Conservation (phyloP, 2,888 invertebrate species). For the Luffia ferchaultella region DNA sequence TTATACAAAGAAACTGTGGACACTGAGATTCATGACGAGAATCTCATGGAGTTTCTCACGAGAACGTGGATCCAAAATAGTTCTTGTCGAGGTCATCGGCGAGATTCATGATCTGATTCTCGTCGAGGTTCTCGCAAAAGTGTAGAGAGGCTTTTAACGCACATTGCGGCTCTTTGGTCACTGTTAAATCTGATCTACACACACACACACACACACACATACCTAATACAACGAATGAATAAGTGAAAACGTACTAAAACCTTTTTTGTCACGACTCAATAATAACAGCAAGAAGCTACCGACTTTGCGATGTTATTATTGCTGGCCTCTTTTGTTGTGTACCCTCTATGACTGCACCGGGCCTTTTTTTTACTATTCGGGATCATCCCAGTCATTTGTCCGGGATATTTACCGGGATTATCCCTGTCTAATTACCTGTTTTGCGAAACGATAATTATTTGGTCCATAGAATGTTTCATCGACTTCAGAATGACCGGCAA, state of each 20-base stretch:
- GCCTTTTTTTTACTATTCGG: slow-evolving; percentile 23
- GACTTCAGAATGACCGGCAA: slow-evolving; percentile 31
- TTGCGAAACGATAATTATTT: slow-evolving; percentile 44
- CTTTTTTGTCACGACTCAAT: slow-evolving; percentile 36
- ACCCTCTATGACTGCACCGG: slow-evolving; percentile 40
- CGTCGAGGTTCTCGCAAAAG: too few relatives aligned
- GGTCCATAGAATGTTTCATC: slow-evolving; percentile 21
- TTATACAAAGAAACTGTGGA: too few relatives aligned
- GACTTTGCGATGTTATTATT: slow-evolving; percentile 58
- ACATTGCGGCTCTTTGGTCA: too few relatives aligned
- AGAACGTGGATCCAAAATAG: too few relatives aligned
- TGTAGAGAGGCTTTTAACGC: too few relatives aligned
- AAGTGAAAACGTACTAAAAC: neutral
- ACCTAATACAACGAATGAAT: neutral
- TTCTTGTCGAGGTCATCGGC: too few relatives aligned
- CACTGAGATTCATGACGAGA: too few relatives aligned
- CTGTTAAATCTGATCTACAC: too few relatives aligned
- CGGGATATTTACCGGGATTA: slow-evolving; percentile 45
- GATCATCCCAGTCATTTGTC: slow-evolving; percentile 30
- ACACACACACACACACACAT: too few relatives aligned
- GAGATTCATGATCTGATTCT: too few relatives aligned
- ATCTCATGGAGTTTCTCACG: too few relatives aligned
- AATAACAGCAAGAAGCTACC: slow-evolving; percentile 61
- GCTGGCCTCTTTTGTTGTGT: slow-evolving; percentile 37
- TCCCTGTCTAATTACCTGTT: slow-evolving; percentile 56